These are phyloP conservation scores for Coturnix japonica DNA, from an alignment of 2,113 vertebrate genomes.

Conservation along the genomic window DNA sequence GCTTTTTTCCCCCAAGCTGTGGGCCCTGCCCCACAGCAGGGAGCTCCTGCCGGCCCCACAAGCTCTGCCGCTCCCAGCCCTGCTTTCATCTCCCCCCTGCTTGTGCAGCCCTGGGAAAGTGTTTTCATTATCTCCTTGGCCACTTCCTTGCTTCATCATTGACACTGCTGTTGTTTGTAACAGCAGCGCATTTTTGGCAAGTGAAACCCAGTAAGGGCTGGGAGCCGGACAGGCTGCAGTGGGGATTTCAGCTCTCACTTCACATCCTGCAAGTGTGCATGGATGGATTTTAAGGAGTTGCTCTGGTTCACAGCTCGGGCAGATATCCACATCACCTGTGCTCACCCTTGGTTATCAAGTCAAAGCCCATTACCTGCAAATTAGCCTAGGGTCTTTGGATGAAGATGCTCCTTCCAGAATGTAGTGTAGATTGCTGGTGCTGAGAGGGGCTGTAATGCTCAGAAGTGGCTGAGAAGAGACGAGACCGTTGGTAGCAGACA, in stretches of 20 bases:
- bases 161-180: slow-evolving; percentile 24
- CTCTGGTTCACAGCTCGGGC: neutral
- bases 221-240: neutral
- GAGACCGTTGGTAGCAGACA: neutral
- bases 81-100: slow-evolving; percentile 24
- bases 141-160: neutral
- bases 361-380: neutral
- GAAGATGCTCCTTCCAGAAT: neutral
- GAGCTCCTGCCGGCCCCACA: neutral
- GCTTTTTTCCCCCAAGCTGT: neutral
- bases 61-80: neutral
- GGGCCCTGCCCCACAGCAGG: neutral
- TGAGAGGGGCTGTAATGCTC: neutral
- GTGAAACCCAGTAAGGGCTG: neutral
- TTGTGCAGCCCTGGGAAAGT: slow-evolving; percentile 37
- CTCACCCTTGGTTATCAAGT: neutral
- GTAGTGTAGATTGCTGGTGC: neutral
- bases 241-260: neutral
- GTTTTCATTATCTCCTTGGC: slow-evolving; percentile 37
- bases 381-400: neutral
- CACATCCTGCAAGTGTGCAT: rapidly evolving
- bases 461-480: neutral
- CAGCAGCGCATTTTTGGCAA: slow-evolving; percentile 32
- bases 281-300: neutral
- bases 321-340: rapidly evolving